phyloP scores from a whole-genome alignment of 2,888 invertebrate species.

The Brenthis ino region DNA sequence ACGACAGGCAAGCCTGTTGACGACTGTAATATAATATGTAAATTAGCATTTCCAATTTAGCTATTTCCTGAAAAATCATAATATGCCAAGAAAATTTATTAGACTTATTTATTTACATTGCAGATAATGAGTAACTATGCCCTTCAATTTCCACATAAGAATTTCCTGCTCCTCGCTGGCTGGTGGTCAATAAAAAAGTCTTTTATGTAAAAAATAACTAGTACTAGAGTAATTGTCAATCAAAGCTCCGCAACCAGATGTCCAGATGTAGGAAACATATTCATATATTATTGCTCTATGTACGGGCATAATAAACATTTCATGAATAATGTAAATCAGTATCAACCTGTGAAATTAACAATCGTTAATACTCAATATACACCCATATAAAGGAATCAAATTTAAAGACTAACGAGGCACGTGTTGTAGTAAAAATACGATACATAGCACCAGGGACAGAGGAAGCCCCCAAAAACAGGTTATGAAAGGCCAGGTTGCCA shows the following conservation, averaged over 20 bases:
- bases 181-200: slow-evolving; percentile 11
- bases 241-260: slow-evolving; percentile 31
- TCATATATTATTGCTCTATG: slow-evolving; percentile 27
- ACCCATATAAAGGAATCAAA: slow-evolving; percentile 40
- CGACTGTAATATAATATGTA: background rate
- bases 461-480: slow-evolving; percentile 82
- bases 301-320: slow-evolving; percentile 26
- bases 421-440: slow-evolving; percentile 54
- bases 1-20: too few species aligned
- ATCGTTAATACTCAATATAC: slow-evolving; percentile 28
- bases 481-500: slow-evolving; percentile 78
- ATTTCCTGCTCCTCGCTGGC: slow-evolving; percentile 32
- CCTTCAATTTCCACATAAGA: slow-evolving; percentile 37
- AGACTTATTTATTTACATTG: slow-evolving; percentile 31
- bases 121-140: slow-evolving; percentile 23
- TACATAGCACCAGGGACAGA: slow-evolving; percentile 65
- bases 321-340: slow-evolving; percentile 35
- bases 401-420: slow-evolving; percentile 43
- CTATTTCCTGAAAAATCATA: slow-evolving; percentile 13
- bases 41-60: slow-evolving; percentile 12
- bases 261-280: slow-evolving; percentile 26
- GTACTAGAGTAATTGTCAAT: slow-evolving; percentile 32
- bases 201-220: slow-evolving; percentile 18
- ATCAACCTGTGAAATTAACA: slow-evolving; percentile 31
- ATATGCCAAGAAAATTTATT: slow-evolving; percentile 30